phyloP scores from a whole-genome alignment of 2,797 vertebrate genomes.

The Galaxias olidus region DNA sequence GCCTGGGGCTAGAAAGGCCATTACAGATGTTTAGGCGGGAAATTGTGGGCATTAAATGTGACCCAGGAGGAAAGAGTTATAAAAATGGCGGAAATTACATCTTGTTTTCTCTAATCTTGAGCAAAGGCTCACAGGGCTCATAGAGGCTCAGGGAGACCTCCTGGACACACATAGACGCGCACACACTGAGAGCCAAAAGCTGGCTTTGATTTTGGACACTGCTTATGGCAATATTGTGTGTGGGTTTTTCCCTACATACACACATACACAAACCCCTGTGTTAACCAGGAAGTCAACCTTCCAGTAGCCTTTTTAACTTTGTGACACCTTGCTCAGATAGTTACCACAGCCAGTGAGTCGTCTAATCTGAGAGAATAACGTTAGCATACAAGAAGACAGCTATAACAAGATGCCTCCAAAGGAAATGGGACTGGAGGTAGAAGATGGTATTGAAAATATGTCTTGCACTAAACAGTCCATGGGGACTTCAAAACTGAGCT shows the following conservation, averaged over 20 bases:
- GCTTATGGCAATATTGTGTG: too few relatives aligned
- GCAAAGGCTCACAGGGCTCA: constrained; percentile 21
- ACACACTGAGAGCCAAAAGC: background rate
- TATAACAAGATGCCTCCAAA: too few relatives aligned
- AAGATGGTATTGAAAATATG: too few relatives aligned
- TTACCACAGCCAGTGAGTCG: too few relatives aligned
- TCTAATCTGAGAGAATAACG: too few relatives aligned
- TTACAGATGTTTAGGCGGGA: constrained; percentile 7
- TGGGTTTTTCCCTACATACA: background rate
- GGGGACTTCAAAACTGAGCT: too few relatives aligned
- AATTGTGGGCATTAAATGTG: constrained; percentile 7
- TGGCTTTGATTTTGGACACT: too few relatives aligned
- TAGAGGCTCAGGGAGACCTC: constrained; percentile 4
- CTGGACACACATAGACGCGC: constrained; percentile 4
- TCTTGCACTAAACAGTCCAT: too few relatives aligned
- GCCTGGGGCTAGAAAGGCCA: background rate
- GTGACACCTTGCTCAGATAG: too few relatives aligned
- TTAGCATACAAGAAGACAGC: too few relatives aligned
- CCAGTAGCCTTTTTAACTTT: too few relatives aligned
- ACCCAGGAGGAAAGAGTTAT: constrained; percentile 32
- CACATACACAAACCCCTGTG: background rate
- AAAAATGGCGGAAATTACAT: constrained; percentile 37
- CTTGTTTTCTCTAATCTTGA: constrained; percentile 29
- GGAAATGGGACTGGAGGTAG: too few relatives aligned
- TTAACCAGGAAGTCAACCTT: background rate